These are phyloP conservation scores for Pampus argenteus DNA, from an alignment of 2,797 vertebrate genomes.

Conservation along the genomic window DNA sequence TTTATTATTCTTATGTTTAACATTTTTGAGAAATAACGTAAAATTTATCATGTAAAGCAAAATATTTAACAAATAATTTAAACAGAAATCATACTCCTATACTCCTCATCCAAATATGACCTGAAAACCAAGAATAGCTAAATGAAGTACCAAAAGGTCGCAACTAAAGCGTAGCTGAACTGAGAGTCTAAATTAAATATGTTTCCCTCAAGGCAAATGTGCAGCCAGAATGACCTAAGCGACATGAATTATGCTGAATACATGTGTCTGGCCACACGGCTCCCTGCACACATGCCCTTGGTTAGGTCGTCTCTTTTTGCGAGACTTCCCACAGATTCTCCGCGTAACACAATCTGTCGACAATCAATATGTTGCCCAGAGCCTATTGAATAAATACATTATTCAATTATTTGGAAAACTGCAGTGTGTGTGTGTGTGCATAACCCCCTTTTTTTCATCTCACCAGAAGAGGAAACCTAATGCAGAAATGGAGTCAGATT, in stretches of 20 bases:
- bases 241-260: conserved; percentile 66
- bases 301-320: conserved; percentile 72
- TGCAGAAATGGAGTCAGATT: conserved; percentile 33
- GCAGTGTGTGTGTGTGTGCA: neutral
- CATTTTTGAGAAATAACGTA: neutral
- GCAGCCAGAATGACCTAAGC: conserved; percentile 69
- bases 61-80: neutral
- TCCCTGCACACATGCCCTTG: conserved; percentile 79
- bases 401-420: conserved; percentile 76
- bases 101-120: neutral
- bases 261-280: conserved; percentile 72
- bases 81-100: neutral
- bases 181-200: conserved; percentile 49
- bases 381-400: conserved; percentile 82
- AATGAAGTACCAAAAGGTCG: conserved; percentile 1
- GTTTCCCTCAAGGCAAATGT: conserved; percentile 63
- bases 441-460: conserved; percentile 29
- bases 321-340: conserved; percentile 75
- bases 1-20: neutral
- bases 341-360: conserved; percentile 78
- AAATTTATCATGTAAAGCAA: neutral
- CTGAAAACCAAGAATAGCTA: neutral
- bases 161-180: conserved; percentile 17
- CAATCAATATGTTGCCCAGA: conserved; percentile 78
- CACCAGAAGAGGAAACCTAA: conserved; percentile 52